Conservation (phyloP, 2,888 invertebrate genomes). For the Ecliptopera silaceata region DNA sequence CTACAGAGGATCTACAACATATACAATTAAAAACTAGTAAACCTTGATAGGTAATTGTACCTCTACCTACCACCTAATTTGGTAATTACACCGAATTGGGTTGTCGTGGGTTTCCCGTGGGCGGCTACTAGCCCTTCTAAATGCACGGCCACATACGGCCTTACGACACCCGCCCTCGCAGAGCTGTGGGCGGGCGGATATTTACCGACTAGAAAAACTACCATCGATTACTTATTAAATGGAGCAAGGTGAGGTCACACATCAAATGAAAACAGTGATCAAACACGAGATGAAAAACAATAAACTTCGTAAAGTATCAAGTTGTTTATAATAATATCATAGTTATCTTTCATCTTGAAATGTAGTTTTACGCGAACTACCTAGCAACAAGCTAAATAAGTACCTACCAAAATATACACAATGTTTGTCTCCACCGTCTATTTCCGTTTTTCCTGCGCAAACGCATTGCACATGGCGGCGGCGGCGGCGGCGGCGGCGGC, state of each 20-base stretch:
- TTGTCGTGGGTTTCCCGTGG: slow-evolving; percentile 34
- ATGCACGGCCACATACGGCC: slow-evolving; percentile 52
- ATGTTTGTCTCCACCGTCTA: slow-evolving; percentile 20
- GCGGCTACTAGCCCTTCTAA: slow-evolving; percentile 38
- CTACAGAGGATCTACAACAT: neutral
- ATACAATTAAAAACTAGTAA: slow-evolving; percentile 15
- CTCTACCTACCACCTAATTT: slow-evolving; percentile 24
- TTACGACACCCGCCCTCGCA: slow-evolving; percentile 41
- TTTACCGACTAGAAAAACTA: neutral
- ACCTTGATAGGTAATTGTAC: no score
- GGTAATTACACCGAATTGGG: slow-evolving; percentile 33
- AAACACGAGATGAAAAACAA: no score
- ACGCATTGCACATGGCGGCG: slow-evolving; percentile 32
- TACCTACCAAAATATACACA: neutral
- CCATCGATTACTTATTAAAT: slow-evolving; percentile 9
- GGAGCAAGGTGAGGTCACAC: slow-evolving; percentile 3
- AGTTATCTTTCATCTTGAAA: no score
- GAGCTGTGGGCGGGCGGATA: slow-evolving; percentile 23
- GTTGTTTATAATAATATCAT: no score
- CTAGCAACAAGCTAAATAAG: neutral
- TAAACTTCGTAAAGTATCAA: no score
- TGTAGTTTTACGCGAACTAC: no score
- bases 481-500: slow-evolving; percentile 1
- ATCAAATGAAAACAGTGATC: no score
- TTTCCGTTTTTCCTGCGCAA: slow-evolving; percentile 31